phyloP scores from a whole-genome alignment of 2,113 vertebrate genomes.

The Tiliqua scincoides region DNA sequence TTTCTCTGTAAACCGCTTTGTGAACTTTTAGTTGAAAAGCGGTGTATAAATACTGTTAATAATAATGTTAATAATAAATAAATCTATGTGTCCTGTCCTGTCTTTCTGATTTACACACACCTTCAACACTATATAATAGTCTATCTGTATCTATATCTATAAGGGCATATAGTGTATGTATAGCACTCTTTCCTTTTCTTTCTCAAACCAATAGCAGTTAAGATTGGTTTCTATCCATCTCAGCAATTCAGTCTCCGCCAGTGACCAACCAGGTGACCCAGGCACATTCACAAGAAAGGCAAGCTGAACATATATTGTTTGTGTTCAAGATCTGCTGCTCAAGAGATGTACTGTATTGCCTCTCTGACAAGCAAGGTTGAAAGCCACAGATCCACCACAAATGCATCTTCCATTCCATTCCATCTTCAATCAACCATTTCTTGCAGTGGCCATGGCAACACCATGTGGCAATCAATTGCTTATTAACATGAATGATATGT shows the following conservation, averaged over 20 bases:
- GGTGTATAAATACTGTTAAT: too few species aligned
- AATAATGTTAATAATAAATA: too few species aligned
- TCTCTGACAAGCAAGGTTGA: neutral
- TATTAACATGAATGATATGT: neutral
- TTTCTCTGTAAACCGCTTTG: too few species aligned
- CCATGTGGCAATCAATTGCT: neutral
- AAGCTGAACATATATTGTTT: neutral
- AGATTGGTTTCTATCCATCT: neutral
- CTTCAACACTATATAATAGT: neutral
- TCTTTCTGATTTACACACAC: neutral
- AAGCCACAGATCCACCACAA: neutral
- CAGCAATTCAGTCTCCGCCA: neutral
- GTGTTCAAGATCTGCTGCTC: neutral
- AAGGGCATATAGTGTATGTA: neutral
- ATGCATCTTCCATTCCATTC: neutral
- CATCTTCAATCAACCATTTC: neutral
- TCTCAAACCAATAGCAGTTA: neutral
- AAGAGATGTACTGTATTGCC: neutral
- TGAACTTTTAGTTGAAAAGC: too few species aligned
- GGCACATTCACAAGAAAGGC: neutral
- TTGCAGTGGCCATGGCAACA: neutral
- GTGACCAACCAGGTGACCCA: neutral
- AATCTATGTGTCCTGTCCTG: neutral
- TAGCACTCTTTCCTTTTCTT: neutral
- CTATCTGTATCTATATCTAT: neutral